A percentile compares a stretch with the other conserved stretches of the same genome.
phyloP scores from a whole-genome alignment of 2,888 invertebrate species.

The Chydorus sphaericus region DNA sequence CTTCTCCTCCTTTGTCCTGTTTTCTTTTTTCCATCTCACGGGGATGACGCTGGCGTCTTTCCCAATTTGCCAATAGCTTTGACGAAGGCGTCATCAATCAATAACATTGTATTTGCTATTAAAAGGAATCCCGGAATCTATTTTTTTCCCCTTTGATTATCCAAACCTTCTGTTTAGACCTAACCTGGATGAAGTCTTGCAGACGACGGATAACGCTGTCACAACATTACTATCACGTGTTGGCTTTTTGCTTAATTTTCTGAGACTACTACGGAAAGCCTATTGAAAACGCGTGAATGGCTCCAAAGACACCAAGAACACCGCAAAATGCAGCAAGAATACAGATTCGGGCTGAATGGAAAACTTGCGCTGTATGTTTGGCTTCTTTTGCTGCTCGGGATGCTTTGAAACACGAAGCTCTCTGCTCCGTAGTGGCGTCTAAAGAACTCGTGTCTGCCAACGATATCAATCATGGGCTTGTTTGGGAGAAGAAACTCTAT shows the following conservation, averaged over 20 bases:
- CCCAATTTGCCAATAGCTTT: no score
- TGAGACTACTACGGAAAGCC: background rate
- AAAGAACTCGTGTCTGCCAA: background rate
- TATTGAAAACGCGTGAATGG: slow-evolving; percentile 2
- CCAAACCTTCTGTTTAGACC: background rate
- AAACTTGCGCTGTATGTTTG: slow-evolving; percentile 10
- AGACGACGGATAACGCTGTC: no score
- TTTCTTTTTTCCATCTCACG: no score
- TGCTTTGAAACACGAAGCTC: background rate
- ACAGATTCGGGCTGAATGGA: slow-evolving; percentile 9
- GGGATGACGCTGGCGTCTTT: no score
- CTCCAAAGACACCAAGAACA: slow-evolving; percentile 7
- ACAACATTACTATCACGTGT: background rate
- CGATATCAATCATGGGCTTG: background rate
- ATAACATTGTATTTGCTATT: no score
- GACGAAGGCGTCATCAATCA: no score
- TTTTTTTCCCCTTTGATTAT: no score
- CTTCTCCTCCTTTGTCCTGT: no score
- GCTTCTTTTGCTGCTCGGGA: background rate
- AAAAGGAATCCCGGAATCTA: no score
- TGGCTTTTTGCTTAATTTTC: background rate
- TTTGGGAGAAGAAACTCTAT: background rate
- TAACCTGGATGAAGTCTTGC: background rate
- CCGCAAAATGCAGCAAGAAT: background rate
- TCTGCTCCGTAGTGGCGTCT: background rate